phyloP scores from a whole-genome alignment of 1,140 invertebrate genomes.

The Lepidurus packardi region DNA sequence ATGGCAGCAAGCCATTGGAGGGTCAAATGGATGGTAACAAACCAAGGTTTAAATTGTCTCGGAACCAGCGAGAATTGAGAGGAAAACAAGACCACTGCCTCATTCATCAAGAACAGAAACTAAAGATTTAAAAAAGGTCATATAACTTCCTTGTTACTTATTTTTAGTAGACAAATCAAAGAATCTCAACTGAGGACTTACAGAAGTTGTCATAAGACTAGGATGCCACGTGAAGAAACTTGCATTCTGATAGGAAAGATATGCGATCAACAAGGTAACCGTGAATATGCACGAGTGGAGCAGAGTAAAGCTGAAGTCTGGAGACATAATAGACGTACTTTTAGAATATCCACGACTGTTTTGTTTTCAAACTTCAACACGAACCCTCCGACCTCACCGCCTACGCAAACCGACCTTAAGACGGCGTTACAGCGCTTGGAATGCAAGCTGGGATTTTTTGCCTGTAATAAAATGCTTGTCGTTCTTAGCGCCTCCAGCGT shows the following conservation, averaged over 20 bases:
- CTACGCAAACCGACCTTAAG: too few species aligned
- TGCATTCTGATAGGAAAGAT: not conserved
- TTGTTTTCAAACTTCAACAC: not conserved
- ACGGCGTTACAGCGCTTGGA: too few species aligned
- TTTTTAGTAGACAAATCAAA: not conserved
- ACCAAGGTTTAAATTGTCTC: not conserved
- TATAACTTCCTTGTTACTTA: not conserved
- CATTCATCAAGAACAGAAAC: constrained; percentile 11
- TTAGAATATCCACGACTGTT: not conserved
- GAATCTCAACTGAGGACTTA: not conserved
- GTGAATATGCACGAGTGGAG: not conserved
- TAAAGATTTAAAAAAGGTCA: not conserved
- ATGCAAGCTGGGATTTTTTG: too few species aligned
- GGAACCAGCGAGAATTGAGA: not conserved
- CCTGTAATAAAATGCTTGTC: too few species aligned
- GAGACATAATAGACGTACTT: not conserved
- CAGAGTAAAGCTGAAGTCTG: not conserved
- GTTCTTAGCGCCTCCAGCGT: too few species aligned
- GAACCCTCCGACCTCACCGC: too few species aligned
- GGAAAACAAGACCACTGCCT: not conserved
- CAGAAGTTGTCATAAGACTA: not conserved
- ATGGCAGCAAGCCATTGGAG: not conserved
- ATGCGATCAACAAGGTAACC: not conserved
- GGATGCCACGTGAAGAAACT: constrained; percentile 8
- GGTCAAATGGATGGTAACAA: not conserved